Conservation (phyloP, 2,113 vertebrate genomes). For the Pelvicachromis taeniatus region DNA sequence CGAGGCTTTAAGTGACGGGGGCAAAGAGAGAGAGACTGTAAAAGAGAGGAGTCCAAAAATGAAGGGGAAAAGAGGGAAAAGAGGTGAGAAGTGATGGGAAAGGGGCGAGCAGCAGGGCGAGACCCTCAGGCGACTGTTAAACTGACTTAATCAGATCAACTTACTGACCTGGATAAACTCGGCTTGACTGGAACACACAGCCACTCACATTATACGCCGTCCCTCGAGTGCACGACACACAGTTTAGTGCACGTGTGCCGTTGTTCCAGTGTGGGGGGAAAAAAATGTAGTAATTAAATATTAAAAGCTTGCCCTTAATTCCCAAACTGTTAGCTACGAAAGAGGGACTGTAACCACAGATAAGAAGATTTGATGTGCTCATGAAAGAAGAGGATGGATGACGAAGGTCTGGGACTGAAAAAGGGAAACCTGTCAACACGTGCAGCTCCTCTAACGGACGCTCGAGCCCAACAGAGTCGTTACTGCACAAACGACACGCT, state of each 20-base stretch:
- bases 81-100: background rate
- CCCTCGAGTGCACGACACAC: background rate
- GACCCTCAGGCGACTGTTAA: constrained; percentile 43
- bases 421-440: background rate
- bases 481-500: background rate
- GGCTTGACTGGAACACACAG: constrained; percentile 42
- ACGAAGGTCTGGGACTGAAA: background rate
- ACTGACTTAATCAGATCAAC: constrained; percentile 68
- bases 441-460: background rate
- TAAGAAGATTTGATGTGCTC: background rate
- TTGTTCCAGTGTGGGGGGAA: background rate
- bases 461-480: background rate
- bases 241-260: background rate
- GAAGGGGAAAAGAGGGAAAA: background rate
- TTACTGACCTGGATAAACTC: constrained; percentile 70
- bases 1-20: background rate
- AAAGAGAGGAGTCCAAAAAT: background rate
- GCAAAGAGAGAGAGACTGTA: fast-evolving
- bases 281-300: background rate
- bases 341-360: background rate
- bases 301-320: background rate
- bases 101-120: background rate
- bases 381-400: background rate
- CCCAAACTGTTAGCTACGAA: background rate
- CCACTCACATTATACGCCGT: constrained; percentile 1